Conservation (phyloP, 2,797 vertebrate genomes). For the Glossophaga mutica region DNA sequence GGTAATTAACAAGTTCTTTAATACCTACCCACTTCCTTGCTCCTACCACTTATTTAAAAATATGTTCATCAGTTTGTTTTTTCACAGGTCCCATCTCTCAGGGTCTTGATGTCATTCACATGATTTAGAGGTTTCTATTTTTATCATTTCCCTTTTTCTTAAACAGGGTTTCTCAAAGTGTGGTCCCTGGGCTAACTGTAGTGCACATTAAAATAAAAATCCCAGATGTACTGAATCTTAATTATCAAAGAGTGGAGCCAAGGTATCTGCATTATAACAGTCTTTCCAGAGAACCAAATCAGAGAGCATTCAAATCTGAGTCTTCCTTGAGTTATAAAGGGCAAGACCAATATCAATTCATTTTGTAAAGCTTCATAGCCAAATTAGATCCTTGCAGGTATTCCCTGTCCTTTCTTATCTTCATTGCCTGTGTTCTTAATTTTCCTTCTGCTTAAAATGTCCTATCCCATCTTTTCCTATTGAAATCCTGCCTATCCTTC, state of each 20-base stretch:
- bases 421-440: background rate
- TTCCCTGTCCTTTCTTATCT: background rate
- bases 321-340: background rate
- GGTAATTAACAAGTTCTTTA: slow-evolving; percentile 9
- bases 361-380: background rate
- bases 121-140: background rate
- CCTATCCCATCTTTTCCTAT: background rate
- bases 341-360: background rate
- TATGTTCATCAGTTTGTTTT: background rate
- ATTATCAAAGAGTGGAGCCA: background rate
- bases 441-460: background rate
- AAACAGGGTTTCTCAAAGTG: background rate
- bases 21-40: background rate
- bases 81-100: background rate
- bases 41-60: background rate
- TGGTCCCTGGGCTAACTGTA: background rate
- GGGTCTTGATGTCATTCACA: background rate
- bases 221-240: background rate
- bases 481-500: background rate
- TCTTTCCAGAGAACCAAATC: background rate
- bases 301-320: background rate
- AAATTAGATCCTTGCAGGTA: background rate
- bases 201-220: background rate
- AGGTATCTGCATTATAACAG: background rate
- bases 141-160: background rate